Evolutionary conservation across 2,888 invertebrate genomes (phyloP), one percentile per base, ranked within the genome.

Genomic region (Itoplectis maculator): DNA sequence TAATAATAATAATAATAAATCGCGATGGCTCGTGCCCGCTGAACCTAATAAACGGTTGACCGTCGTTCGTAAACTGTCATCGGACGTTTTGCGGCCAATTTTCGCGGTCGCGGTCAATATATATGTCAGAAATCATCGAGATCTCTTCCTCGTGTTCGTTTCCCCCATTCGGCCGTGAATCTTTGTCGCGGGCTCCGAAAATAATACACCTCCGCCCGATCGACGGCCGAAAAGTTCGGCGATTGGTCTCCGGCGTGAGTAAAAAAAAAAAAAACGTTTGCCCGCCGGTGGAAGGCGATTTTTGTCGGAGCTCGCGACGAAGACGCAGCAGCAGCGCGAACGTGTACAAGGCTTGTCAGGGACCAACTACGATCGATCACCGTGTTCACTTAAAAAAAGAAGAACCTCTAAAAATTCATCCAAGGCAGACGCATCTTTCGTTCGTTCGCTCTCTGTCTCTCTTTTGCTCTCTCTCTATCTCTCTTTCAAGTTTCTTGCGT

Each of bases 401-500:
- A 54, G 20, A 65, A 42, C 63, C 11, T 66, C 37, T 47, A 66
- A 79, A 79, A 80, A 70, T 69, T 84, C 73, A 69, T 79, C 40
- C 75, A 82, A 84, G 79, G 82, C 82, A 79, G 82, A 82, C 82
- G 73, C 72, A 73, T 61, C 29, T 59, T 66, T 78, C 78, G 69
- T 66, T 51, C 69, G 75, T 69, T 69, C 68, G 68, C 45, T 69
- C 72, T 68, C 59, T 69, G 54, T 59, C 66, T 59, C 66, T 35
- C 49, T 63, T 61, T 49, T 68, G 20, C 37, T 63, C 66, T 49
- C 73, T 35, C 49, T 63, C 66, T 49, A 68, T 37, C 37, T 63
- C 66, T 49, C 73, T 37, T 23, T 72, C n/a, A 56, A 23, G 29
- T 68, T 9, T 35, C 15, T 61, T 20, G 6, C 8, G 6, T 13